Percentiles rank a stretch among this genome's conserved stretches.
Conservation (phyloP, 2,888 invertebrate species). For the Drosophila dives region DNA sequence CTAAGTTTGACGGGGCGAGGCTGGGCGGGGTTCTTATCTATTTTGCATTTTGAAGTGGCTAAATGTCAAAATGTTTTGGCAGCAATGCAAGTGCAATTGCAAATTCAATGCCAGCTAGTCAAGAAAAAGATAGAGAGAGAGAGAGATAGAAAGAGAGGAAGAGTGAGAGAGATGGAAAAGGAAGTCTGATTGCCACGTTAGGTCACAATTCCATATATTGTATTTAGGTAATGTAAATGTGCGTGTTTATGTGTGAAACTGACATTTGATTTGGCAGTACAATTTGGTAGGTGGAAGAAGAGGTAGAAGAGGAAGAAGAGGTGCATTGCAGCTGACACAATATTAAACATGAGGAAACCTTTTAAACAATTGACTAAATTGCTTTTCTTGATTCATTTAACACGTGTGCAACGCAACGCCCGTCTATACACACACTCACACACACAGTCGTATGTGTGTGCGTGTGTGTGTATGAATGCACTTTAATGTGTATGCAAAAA, state of each 20-base stretch:
- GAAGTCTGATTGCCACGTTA: conserved; percentile 66
- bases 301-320: not conserved
- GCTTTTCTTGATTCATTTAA: conserved; percentile 59
- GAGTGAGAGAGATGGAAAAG: conserved; percentile 13
- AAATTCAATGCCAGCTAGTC: conserved; percentile 65
- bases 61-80: conserved; percentile 73
- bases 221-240: conserved; percentile 28
- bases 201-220: conserved; percentile 52
- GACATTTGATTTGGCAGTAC: conserved; percentile 33
- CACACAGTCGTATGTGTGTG: conserved; percentile 27
- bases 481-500: conserved; percentile 11
- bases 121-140: conserved; percentile 3
- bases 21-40: conserved; percentile 34
- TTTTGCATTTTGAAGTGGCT: conserved; percentile 56
- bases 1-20: conserved; percentile 13
- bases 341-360: conserved; percentile 65
- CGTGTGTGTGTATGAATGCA: conserved; percentile 18
- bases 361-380: conserved; percentile 70
- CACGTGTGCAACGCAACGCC: conserved; percentile 47
- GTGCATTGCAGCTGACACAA: conserved; percentile 48
- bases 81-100: conserved; percentile 55
- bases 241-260: conserved; percentile 32
- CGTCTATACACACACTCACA: conserved; percentile 25
- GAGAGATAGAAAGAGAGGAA: not conserved
- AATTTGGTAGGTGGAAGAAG: not conserved